Evolutionary conservation across 2,797 vertebrate genomes (phyloP).

Genomic region (Spatula versicolor): DNA sequence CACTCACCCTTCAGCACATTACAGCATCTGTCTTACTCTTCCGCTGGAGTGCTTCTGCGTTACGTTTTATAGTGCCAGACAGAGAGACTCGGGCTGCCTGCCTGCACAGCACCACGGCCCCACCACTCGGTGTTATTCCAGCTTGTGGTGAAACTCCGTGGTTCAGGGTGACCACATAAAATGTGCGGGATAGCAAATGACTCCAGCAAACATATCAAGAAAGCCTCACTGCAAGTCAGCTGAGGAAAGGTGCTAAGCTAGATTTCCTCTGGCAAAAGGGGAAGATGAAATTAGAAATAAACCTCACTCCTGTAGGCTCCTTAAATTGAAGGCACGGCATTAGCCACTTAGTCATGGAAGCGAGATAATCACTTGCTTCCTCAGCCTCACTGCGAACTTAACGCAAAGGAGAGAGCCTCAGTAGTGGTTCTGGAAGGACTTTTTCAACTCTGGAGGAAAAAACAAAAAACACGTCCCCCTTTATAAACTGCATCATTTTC

Average conservation of each 20-base stretch:
- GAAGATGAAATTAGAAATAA: background rate
- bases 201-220: background rate
- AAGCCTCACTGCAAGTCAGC: background rate
- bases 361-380: background rate
- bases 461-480: background rate
- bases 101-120: background rate
- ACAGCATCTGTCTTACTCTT: background rate
- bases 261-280: background rate
- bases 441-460: background rate
- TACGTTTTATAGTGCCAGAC: background rate
- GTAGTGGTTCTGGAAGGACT: background rate
- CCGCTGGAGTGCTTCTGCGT: background rate
- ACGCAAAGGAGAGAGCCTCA: background rate
- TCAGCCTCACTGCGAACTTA: background rate
- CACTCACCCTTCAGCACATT: slow-evolving; percentile 2
- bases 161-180: background rate
- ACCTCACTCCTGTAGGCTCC: background rate
- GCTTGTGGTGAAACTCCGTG: background rate
- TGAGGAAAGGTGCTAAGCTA: background rate
- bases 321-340: background rate
- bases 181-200: background rate
- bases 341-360: background rate
- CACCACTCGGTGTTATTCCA: background rate
- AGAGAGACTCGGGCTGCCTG: background rate
- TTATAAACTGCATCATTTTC: background rate